These are phyloP conservation scores for Fopius arisanus DNA, from an alignment of 1,140 invertebrate species.

Conservation along the genomic window DNA sequence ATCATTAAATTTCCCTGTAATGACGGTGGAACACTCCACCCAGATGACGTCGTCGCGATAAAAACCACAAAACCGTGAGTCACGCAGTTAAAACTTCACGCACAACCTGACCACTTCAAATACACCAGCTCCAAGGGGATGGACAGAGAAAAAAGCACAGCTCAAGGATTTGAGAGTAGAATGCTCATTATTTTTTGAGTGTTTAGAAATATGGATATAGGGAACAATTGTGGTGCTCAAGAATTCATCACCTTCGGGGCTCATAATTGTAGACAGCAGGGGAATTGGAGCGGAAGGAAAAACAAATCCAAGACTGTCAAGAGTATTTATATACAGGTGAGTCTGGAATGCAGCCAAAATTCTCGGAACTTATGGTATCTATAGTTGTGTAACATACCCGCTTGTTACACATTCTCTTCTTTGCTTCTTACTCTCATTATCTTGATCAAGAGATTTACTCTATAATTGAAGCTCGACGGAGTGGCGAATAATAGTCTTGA, in stretches of 20 bases:
- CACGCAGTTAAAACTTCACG: neutral
- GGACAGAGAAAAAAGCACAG: neutral
- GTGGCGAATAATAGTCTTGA: too few species aligned
- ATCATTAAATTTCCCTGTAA: neutral
- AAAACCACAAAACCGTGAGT: neutral
- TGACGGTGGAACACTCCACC: too few species aligned
- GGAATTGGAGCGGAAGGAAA: neutral
- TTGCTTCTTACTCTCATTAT: too few species aligned
- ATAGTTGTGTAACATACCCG: neutral
- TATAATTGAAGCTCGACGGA: too few species aligned
- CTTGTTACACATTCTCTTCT: neutral
- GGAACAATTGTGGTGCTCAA: neutral
- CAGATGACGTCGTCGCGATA: too few species aligned
- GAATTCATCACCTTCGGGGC: neutral
- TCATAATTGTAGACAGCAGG: neutral
- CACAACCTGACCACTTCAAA: too few species aligned
- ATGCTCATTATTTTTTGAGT: neutral
- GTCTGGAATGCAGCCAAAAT: neutral
- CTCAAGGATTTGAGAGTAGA: neutral
- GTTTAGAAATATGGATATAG: neutral
- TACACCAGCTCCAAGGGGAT: too few species aligned
- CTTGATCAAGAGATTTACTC: too few species aligned
- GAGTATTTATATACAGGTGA: neutral
- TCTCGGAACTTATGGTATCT: neutral
- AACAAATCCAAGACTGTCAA: neutral